A percentile compares a stretch with the other conserved stretches of the same genome.
Evolutionary conservation across 1,140 invertebrate species (phyloP).

Genomic region (Pogonus chalceus): DNA sequence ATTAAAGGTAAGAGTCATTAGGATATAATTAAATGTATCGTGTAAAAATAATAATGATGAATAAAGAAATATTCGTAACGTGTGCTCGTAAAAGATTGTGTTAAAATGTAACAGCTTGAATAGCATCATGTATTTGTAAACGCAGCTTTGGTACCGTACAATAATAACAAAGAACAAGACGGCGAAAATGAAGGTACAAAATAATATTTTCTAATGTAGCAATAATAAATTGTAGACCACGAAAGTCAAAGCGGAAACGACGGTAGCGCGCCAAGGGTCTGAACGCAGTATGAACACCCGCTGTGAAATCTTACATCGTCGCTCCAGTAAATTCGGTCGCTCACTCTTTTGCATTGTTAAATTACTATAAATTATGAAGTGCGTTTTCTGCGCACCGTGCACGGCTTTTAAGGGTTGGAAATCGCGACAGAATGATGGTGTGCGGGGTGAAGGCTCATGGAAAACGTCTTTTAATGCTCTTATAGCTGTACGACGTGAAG

Average conservation of each 20-base stretch:
- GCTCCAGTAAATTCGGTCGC: neutral
- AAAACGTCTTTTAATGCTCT: conserved; percentile 22
- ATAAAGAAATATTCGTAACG: too few relatives aligned
- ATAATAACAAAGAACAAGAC: too few relatives aligned
- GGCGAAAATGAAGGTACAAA: too few relatives aligned
- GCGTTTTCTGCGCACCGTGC: conserved; percentile 20
- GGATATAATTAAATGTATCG: too few relatives aligned
- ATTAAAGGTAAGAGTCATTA: too few relatives aligned
- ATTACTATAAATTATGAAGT: conserved; percentile 27
- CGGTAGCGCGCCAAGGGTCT: neutral
- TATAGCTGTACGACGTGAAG: conserved; percentile 20
- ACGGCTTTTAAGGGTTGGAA: conserved; percentile 22
- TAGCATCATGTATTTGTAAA: too few relatives aligned
- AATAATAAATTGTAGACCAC: neutral
- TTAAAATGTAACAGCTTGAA: too few relatives aligned
- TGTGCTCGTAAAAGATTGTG: too few relatives aligned
- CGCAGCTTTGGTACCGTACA: too few relatives aligned
- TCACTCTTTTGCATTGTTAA: conserved; percentile 23
- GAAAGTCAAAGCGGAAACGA: neutral
- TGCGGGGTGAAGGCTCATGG: neutral
- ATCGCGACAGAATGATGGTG: conserved; percentile 11
- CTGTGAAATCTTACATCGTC: neutral
- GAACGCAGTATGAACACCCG: neutral
- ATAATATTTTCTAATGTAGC: neutral
- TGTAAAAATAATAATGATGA: too few relatives aligned